These are phyloP conservation scores for Lysandra coridon DNA, from an alignment of 2,888 invertebrate genomes.

Conservation along the genomic window DNA sequence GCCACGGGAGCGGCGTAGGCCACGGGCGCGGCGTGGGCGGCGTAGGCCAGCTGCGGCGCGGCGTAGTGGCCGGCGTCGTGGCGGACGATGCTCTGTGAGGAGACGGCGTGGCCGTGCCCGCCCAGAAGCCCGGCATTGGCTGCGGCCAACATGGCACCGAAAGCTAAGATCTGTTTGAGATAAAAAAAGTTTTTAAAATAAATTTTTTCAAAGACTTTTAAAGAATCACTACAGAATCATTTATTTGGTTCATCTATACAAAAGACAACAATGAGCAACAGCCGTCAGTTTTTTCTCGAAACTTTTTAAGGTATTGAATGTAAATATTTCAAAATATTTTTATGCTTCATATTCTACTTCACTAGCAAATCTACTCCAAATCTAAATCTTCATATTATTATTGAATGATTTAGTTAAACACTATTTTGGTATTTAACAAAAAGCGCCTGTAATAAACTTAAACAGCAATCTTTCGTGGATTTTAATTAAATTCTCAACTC, in stretches of 20 bases:
- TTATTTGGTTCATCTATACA: not conserved
- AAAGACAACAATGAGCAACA: not conserved
- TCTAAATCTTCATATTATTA: too few relatives aligned
- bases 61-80: slow-evolving; percentile 49
- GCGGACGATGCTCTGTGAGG: slow-evolving; percentile 53
- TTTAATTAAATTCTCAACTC: not conserved
- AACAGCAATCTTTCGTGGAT: not conserved
- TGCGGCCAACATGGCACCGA: slow-evolving; percentile 50
- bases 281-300: too few relatives aligned
- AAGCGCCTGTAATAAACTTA: not conserved
- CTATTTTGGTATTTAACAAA: not conserved
- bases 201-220: too few relatives aligned
- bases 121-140: slow-evolving; percentile 61
- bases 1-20: slow-evolving; percentile 45
- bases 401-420: too few relatives aligned
- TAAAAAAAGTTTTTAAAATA: not conserved
- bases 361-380: too few relatives aligned
- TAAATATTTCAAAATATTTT: too few relatives aligned
- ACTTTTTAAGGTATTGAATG: too few relatives aligned
- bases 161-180: slow-evolving; percentile 42
- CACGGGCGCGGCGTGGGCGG: slow-evolving; percentile 37
- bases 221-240: too few relatives aligned
- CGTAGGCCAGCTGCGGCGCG: slow-evolving; percentile 41
- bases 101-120: slow-evolving; percentile 47
- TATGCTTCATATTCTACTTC: too few relatives aligned